These are phyloP conservation scores for Plebejus argus DNA, from an alignment of 2,888 invertebrate species.

Conservation along the genomic window DNA sequence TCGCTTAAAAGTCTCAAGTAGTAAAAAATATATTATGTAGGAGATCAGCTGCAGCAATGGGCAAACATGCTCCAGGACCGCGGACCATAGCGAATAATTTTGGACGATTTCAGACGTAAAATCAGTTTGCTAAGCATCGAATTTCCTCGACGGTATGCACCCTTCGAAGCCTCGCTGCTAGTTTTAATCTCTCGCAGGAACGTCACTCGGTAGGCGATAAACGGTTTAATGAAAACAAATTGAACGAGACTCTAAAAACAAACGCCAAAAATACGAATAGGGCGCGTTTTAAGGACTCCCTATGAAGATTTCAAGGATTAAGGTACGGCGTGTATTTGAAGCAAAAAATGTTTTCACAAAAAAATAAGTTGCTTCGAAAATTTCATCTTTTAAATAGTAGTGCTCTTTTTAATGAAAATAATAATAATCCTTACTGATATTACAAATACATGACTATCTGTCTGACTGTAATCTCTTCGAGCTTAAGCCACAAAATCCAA, in stretches of 20 bases:
- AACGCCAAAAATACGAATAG: slow-evolving; percentile 47
- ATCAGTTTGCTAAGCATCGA: neutral
- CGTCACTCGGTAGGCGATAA: slow-evolving; percentile 51
- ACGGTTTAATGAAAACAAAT: slow-evolving; percentile 75
- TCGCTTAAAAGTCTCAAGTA: too few relatives aligned
- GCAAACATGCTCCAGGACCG: too few relatives aligned
- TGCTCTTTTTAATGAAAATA: too few relatives aligned
- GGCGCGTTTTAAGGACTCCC: slow-evolving; percentile 39
- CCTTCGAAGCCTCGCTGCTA: slow-evolving; percentile 36
- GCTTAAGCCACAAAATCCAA: too few relatives aligned
- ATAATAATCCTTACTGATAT: too few relatives aligned
- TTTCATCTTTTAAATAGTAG: too few relatives aligned
- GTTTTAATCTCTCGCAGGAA: slow-evolving; percentile 48
- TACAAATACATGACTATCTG: too few relatives aligned
- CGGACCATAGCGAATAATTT: neutral
- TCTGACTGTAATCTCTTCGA: too few relatives aligned
- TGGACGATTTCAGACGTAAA: neutral
- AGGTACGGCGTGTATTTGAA: neutral
- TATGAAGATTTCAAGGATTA: neutral
- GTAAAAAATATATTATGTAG: too few relatives aligned
- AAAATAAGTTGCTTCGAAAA: too few relatives aligned
- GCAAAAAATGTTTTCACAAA: too few relatives aligned
- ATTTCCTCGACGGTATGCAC: neutral
- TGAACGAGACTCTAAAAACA: slow-evolving; percentile 56
- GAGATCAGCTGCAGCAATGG: too few relatives aligned